phyloP scores from a whole-genome alignment of 2,888 invertebrate genomes.

The Orthosia cruda region DNA sequence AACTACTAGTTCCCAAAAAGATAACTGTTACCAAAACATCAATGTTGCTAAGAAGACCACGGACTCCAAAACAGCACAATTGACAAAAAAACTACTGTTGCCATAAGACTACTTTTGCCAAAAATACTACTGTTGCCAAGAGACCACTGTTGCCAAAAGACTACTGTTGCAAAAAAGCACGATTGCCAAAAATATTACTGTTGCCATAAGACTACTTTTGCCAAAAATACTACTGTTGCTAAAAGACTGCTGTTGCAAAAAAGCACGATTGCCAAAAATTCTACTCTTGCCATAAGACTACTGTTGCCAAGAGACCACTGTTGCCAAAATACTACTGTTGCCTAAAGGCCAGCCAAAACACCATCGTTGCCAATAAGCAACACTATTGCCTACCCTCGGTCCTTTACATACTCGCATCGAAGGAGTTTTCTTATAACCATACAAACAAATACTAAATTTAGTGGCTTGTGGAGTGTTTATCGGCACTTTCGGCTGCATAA shows the following conservation, averaged over 20 bases:
- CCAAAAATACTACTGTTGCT: no score
- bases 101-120: background rate
- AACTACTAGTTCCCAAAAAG: background rate
- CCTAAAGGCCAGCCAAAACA: background rate
- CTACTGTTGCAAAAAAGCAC: background rate
- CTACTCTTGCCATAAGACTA: background rate
- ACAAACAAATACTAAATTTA: conserved; percentile 4
- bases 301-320: background rate
- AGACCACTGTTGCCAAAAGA: background rate
- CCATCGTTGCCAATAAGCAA: background rate
- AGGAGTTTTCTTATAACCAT: background rate
- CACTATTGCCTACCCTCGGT: no score
- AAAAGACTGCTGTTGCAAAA: background rate
- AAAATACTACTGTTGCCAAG: background rate
- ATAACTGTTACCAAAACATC: background rate
- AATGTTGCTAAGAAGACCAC: background rate
- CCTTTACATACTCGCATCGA: background rate
- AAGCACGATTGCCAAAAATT: background rate
- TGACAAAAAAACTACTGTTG: background rate
- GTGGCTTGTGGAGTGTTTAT: conserved; percentile 47
- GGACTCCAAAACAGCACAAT: background rate
- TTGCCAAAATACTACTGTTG: background rate
- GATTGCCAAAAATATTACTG: background rate
- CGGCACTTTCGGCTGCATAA: conserved; percentile 47
- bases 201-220: background rate